Evolutionary conservation across 2,113 vertebrate genomes (phyloP).

Genomic region (Parus major): DNA sequence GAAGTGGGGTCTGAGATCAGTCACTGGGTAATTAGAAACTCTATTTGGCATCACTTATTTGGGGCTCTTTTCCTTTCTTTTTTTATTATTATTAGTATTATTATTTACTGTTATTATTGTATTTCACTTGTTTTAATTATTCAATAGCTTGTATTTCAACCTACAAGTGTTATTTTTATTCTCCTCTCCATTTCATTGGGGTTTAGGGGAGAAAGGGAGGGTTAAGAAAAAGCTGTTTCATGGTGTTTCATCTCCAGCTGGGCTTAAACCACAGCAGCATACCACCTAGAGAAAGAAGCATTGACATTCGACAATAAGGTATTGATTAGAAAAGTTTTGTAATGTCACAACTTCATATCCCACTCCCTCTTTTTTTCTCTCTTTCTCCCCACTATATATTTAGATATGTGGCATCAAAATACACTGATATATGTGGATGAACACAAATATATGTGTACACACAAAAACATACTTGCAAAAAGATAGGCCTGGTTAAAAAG

Average conservation of each 20-base stretch:
- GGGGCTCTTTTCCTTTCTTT: not conserved
- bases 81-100: not conserved
- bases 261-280: not conserved
- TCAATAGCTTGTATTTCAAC: not conserved
- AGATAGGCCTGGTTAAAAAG: not conserved
- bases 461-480: not conserved
- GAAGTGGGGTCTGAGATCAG: not conserved
- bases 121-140: not conserved
- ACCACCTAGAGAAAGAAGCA: not conserved
- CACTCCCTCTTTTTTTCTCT: not conserved
- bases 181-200: not conserved
- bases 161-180: not conserved
- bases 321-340: not conserved
- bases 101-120: not conserved
- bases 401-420: not conserved
- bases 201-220: not conserved
- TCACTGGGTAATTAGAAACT: not conserved
- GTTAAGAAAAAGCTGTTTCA: not conserved
- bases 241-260: not conserved
- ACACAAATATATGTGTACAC: not conserved
- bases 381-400: not conserved
- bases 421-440: not conserved
- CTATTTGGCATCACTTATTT: not conserved
- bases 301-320: not conserved
- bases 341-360: not conserved